These are phyloP conservation scores for Gastrophryne carolinensis DNA, from an alignment of 2,797 vertebrate species.

Conservation along the genomic window DNA sequence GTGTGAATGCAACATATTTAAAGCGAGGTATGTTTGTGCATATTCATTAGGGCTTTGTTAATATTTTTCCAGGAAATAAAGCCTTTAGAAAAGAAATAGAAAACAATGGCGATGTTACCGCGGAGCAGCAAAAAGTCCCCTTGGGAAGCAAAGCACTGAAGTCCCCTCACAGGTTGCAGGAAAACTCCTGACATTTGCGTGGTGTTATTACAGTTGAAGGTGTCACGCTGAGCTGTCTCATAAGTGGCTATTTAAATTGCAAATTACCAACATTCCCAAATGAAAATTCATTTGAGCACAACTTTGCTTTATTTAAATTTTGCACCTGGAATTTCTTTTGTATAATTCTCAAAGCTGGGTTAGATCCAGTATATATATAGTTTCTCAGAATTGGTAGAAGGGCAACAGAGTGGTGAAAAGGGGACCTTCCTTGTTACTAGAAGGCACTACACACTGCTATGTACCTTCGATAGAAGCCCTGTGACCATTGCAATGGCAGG, in stretches of 20 bases:
- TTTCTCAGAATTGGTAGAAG: too few relatives aligned
- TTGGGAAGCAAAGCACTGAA: not conserved
- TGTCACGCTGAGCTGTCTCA: not conserved
- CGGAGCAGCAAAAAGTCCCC: not conserved
- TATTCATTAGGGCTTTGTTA: slow-evolving; percentile 3
- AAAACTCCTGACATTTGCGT: not conserved
- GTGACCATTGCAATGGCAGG: too few relatives aligned
- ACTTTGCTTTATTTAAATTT: not conserved
- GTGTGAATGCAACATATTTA: not conserved
- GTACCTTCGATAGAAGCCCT: too few relatives aligned
- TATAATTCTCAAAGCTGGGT: not conserved
- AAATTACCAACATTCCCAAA: not conserved
- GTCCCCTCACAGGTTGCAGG: not conserved
- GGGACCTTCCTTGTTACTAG: too few relatives aligned
- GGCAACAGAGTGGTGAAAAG: too few relatives aligned
- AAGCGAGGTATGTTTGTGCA: not conserved
- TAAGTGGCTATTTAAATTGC: slow-evolving; percentile 23
- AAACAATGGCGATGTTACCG: not conserved
- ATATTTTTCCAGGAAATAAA: slow-evolving; percentile 15
- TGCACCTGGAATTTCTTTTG: slow-evolving; percentile 7
- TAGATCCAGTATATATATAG: too few relatives aligned
- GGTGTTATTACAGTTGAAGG: not conserved
- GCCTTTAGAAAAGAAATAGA: not conserved
- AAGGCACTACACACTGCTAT: too few relatives aligned
- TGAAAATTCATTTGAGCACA: not conserved